Base-by-base conservation (phyloP, 2,888 invertebrate species). In the Pyrrhia umbra region DNA sequence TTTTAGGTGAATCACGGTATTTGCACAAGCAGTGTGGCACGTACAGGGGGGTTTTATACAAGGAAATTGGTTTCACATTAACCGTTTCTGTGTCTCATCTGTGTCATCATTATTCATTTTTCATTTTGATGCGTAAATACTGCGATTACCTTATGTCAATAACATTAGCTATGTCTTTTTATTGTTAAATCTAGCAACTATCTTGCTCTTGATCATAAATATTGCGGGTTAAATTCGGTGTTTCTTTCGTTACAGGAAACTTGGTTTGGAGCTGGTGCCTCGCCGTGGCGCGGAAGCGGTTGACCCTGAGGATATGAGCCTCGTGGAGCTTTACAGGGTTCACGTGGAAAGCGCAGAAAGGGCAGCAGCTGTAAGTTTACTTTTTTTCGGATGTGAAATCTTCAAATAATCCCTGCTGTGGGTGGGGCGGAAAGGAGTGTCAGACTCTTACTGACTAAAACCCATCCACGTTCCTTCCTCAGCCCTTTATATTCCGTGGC, bases 241-340 rank as follows among this genome's bases (percentile, higher is more conserved):
- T 49, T 1, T 54, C 6, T 23, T 75, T 77, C 56, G 75, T 91
- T 88, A 40, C 95, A 99, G 99, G 89, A 98, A 98, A 95, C 96
- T 99, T 52, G 98, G 98, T 0, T 91, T 99, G 86, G 99, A 99
- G 92, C 92, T 99, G 86, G 99, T 99, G 21, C 99, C 99, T 0
- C 96, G 99, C 23, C 96, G 97, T 74, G 98, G 98, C 30, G 97
- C 98, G 23, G 96, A 98, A 85, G 98, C 98, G 89, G 98, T 99
- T 37, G 98, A 98, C 88, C 97, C 98, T 27, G 98, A 98, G 84
- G 96, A 97, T 50, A 97, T 98, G 94, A 98, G 98, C 77, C 96
- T 98, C 37, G 98, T 98, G 49, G 97, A 98, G 82, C 95, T 99
- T 16, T 98, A 98, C 90, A 96, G 98, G 85, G 97, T 98, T 21